These are phyloP conservation scores for Ormyrus nitidulus DNA, from an alignment of 2,888 invertebrate genomes.

Conservation along the genomic window DNA sequence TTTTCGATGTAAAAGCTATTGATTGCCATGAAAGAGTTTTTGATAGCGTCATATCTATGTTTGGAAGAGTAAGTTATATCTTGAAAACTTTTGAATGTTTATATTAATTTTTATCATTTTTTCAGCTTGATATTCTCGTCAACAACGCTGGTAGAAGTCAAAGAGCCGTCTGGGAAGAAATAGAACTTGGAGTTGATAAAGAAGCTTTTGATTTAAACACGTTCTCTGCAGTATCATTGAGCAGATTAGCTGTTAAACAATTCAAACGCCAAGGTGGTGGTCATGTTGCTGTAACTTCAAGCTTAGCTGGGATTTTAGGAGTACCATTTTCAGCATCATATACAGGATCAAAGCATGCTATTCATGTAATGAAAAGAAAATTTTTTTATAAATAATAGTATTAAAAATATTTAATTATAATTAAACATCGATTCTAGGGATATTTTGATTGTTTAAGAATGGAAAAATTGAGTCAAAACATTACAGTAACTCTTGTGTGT, in stretches of 20 bases:
- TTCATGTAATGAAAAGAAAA: conserved; percentile 79
- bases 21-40: conserved; percentile 80
- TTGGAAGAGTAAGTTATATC: conserved; percentile 77
- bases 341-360: conserved; percentile 85
- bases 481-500: conserved; percentile 83
- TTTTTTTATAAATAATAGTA: conserved; percentile 7
- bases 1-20: conserved; percentile 82
- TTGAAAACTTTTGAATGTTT: conserved; percentile 1
- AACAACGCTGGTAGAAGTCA: conserved; percentile 91
- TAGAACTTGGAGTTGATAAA: conserved; percentile 83
- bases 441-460: conserved; percentile 82
- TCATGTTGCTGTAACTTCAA: conserved; percentile 86
- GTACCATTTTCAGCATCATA: conserved; percentile 83
- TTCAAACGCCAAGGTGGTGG: conserved; percentile 79
- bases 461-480: conserved; percentile 79
- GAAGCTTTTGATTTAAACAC: conserved; percentile 88
- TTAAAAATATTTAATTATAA: neutral
- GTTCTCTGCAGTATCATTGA: conserved; percentile 83
- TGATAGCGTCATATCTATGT: conserved; percentile 80
- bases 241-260: conserved; percentile 82
- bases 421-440: conserved; percentile 77
- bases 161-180: conserved; percentile 81
- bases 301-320: conserved; percentile 83
- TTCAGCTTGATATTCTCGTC: conserved; percentile 84
- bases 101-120: conserved; percentile 47